Evolutionary conservation across 2,888 invertebrate genomes (phyloP).

Genomic region (Erannis defoliaria): DNA sequence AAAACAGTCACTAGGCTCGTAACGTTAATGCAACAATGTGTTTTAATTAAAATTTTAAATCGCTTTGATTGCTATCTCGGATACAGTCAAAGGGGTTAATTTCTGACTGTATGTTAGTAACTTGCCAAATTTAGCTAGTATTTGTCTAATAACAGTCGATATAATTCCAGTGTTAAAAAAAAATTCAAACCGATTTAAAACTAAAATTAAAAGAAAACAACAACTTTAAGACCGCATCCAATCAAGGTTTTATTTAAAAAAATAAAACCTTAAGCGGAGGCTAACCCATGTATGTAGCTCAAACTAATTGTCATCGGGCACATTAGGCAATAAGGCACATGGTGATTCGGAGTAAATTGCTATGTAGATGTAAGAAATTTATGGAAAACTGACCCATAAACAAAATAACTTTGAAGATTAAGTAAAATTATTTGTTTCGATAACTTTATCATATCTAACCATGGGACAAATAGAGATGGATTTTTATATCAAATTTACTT

Average conservation of each 20-base stretch:
- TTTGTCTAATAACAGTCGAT: not conserved
- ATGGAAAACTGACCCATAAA: conserved; percentile 38
- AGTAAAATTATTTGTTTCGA: not conserved
- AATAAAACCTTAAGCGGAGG: conserved; percentile 65
- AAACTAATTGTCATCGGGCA: conserved; percentile 63
- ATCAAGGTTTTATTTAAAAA: conserved; percentile 53
- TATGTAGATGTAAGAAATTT: conserved; percentile 29
- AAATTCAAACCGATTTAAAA: conserved; percentile 1
- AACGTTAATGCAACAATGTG: conserved; percentile 31
- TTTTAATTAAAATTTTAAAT: conserved; percentile 32
- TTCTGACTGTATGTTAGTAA: not conserved
- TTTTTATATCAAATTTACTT: too few relatives aligned
- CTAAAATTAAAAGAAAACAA: not conserved
- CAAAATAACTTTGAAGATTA: not conserved
- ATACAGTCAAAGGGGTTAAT: not conserved
- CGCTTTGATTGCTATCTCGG: not conserved
- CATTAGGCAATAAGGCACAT: conserved; percentile 76
- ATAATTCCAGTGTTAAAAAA: not conserved
- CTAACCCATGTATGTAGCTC: conserved; percentile 48
- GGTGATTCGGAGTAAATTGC: conserved; percentile 48
- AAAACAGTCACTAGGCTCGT: conserved; percentile 63
- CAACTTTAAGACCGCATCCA: conserved; percentile 48
- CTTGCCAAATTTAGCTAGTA: not conserved
- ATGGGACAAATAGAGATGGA: too few relatives aligned
- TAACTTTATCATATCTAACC: too few relatives aligned